phyloP scores from a whole-genome alignment of 2,797 vertebrate species.

The Melanotaenia nigrans region DNA sequence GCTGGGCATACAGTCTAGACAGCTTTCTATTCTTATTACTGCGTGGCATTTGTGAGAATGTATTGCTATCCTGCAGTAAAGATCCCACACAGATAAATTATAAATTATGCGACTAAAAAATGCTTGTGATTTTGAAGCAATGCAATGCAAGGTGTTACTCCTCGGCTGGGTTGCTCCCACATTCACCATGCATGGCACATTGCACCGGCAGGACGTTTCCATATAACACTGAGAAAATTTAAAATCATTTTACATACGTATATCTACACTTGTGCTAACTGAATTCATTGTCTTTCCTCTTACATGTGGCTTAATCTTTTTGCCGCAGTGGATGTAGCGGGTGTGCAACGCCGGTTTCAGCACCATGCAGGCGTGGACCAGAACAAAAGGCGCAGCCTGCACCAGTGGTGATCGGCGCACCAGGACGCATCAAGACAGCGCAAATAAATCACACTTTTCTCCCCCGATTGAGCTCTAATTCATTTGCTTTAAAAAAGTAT shows the following conservation, averaged over 20 bases:
- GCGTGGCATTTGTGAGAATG: background rate
- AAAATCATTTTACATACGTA: background rate
- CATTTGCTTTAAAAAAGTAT: background rate
- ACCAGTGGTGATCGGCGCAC: slow-evolving; percentile 34
- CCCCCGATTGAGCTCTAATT: background rate
- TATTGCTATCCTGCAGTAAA: slow-evolving; percentile 1
- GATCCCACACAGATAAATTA: background rate
- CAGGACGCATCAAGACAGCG: slow-evolving; percentile 6
- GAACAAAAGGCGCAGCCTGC: slow-evolving; percentile 76
- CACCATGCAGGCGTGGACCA: slow-evolving; percentile 80
- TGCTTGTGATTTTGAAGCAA: background rate
- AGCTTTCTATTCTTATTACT: slow-evolving; percentile 5
- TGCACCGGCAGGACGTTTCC: background rate
- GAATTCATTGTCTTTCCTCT: background rate
- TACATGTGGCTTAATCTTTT: background rate
- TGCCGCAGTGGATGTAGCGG: slow-evolving; percentile 37
- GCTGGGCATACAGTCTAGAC: slow-evolving; percentile 21
- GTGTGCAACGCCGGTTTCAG: slow-evolving; percentile 65
- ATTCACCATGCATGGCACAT: slow-evolving; percentile 4
- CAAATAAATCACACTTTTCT: background rate
- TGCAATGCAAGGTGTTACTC: slow-evolving; percentile 29
- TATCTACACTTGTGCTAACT: background rate
- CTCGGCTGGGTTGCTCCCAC: slow-evolving; percentile 56
- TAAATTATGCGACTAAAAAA: background rate
- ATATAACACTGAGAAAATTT: background rate